Percentiles rank a stretch among this genome's conserved stretches.
Evolutionary conservation across 2,888 invertebrate species (phyloP).

Genomic region (Spilarctia lutea): DNA sequence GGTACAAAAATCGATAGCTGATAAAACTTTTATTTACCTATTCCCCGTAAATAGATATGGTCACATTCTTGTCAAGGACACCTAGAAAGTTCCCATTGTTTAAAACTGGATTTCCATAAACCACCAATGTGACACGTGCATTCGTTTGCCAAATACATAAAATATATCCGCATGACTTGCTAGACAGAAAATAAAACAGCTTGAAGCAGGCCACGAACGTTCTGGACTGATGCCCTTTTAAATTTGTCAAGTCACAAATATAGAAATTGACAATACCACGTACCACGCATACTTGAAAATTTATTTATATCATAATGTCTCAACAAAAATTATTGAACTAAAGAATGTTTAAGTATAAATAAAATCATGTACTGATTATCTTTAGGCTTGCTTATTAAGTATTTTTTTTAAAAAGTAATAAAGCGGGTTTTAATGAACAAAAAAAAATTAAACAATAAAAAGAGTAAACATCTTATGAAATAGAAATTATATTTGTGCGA

Average conservation of each 20-base stretch:
- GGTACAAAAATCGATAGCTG: not conserved
- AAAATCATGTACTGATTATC: not conserved
- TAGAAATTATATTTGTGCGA: too few relatives aligned
- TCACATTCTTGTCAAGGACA: not conserved
- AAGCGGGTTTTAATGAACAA: too few relatives aligned
- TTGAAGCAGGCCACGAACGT: constrained; percentile 8
- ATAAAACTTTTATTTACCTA: not conserved
- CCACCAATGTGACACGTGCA: constrained; percentile 9
- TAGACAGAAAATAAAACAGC: constrained; percentile 28
- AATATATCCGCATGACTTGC: constrained; percentile 40
- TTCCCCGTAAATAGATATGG: not conserved
- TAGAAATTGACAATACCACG: constrained; percentile 21
- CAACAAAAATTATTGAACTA: not conserved
- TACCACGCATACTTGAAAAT: not conserved
- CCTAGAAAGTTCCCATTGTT: constrained; percentile 30
- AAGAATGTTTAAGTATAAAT: not conserved
- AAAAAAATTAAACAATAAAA: too few relatives aligned
- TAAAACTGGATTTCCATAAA: constrained; percentile 39
- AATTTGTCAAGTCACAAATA: constrained; percentile 47
- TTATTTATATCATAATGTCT: not conserved
- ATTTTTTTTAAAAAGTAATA: too few relatives aligned
- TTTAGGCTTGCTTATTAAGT: too few relatives aligned
- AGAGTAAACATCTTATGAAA: too few relatives aligned
- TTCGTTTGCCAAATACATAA: constrained; percentile 26
- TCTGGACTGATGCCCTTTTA: constrained; percentile 46